Conservation (phyloP, 2,797 vertebrate genomes). For the Cyprinella venusta region DNA sequence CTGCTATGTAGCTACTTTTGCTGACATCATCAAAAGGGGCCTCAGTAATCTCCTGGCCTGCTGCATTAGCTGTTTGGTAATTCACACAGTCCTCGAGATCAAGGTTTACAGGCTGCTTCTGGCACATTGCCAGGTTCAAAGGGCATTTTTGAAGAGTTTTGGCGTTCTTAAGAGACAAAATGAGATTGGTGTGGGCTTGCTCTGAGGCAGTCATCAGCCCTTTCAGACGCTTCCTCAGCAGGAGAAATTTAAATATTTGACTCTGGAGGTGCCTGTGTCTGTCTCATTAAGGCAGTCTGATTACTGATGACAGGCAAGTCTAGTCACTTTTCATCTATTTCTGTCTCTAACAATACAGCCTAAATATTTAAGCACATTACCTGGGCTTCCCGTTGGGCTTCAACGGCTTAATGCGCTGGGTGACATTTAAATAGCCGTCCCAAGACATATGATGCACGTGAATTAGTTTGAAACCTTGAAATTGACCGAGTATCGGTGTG, state of each 20-base stretch:
- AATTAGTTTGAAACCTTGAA: constrained; percentile 41
- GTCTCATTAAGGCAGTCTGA: constrained; percentile 58
- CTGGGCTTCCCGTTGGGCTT: constrained; percentile 46
- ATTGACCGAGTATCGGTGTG: background rate
- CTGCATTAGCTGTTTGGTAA: constrained; percentile 72
- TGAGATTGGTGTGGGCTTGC: constrained; percentile 41
- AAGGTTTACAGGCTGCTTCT: constrained; percentile 70
- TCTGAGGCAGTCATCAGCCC: constrained; percentile 26
- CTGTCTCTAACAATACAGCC: constrained; percentile 52
- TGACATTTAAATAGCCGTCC: constrained; percentile 50
- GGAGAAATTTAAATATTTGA: constrained; percentile 43
- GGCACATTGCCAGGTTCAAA: constrained; percentile 64
- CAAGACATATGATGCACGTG: constrained; percentile 23
- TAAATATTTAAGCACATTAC: constrained; percentile 61
- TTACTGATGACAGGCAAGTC: constrained; percentile 57
- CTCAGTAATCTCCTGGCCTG: constrained; percentile 70
- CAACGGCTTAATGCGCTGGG: constrained; percentile 29
- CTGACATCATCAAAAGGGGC: constrained; percentile 71
- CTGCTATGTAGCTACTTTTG: constrained; percentile 61
- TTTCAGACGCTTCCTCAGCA: constrained; percentile 25
- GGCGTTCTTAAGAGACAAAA: constrained; percentile 49
- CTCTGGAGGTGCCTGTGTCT: constrained; percentile 47
- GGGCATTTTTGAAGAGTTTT: constrained; percentile 54
- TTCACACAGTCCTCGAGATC: constrained; percentile 71
- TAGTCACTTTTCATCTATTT: constrained; percentile 46